These are phyloP conservation scores for Sceloporus undulatus DNA, from an alignment of 2,113 vertebrate genomes.

Conservation along the genomic window DNA sequence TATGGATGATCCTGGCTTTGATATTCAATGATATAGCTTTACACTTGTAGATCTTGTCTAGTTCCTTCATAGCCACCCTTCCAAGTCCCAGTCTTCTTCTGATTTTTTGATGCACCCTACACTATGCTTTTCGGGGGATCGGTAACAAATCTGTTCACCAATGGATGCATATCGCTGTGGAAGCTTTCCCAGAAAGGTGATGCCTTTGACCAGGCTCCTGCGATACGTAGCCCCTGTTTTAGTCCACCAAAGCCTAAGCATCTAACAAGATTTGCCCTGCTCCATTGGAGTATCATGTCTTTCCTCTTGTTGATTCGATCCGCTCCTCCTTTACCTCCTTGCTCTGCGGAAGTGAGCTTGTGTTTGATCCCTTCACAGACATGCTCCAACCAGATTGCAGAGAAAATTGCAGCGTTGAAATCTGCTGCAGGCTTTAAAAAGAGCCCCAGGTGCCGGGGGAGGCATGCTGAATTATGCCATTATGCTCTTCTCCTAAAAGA, in stretches of 20 bases:
- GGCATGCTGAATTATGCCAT: neutral
- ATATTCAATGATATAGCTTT: too few relatives aligned
- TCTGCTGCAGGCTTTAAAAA: neutral
- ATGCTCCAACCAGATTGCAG: neutral
- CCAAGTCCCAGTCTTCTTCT: too few relatives aligned
- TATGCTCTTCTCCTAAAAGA: neutral
- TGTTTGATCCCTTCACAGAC: neutral
- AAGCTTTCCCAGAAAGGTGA: neutral
- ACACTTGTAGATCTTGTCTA: too few relatives aligned
- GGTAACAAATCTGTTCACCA: too few relatives aligned
- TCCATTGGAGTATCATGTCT: neutral
- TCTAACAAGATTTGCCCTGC: neutral
- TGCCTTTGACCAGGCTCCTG: too few relatives aligned
- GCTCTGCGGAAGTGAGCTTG: neutral
- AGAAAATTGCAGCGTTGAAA: constrained; percentile 2
- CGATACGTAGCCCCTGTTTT: neutral
- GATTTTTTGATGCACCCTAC: too few relatives aligned
- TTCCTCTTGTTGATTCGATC: neutral
- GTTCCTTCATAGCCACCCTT: too few relatives aligned
- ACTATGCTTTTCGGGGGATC: too few relatives aligned
- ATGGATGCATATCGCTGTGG: neutral
- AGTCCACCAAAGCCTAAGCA: too few relatives aligned
- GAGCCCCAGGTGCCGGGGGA: too few relatives aligned
- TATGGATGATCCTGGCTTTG: too few relatives aligned
- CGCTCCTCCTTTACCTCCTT: neutral